Base-by-base conservation (phyloP, 2,113 vertebrate genomes). In the Ranitomeya variabilis region DNA sequence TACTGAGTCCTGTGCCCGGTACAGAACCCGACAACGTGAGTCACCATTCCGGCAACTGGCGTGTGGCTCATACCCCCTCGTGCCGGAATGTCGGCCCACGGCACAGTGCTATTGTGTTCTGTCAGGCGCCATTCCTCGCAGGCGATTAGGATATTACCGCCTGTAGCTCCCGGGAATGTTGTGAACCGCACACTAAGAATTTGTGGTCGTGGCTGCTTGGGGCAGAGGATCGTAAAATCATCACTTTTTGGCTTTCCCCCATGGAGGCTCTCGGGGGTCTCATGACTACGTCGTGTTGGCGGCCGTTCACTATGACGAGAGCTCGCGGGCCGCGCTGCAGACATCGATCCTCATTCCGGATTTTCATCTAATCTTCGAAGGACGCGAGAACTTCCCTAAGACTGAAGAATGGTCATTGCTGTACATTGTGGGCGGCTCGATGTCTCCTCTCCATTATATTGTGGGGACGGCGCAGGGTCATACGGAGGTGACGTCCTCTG, bases 11-110 rank as follows among this genome's bases (percentile, higher is more conserved):
- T 52, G 16, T 90, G 89, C 76, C 81, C 77, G 71, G 67, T 87
- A 71, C 71, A 87, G 87, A 78, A 84, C 67, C 77, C 80, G 0
- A 10, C 83, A 91, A 90, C 90, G 83, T 59, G 0, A 91, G 91
- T 91, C 91, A 87, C 12, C 89, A 91, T 91, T 76, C 87, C 89
- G 14, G 69, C 83, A 89, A 85, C 16, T 80, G 14, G 59, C 66
- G 8, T 7, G 66, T 87, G 89, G 91, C 84, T 74, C 73, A 86
- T 91, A 89, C n/a, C 7, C 3, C 67, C 64, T 89, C 69, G 15
- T 90, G 11, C 84, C 91, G 23, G 86, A 69, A 90, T 74, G 60
- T 21, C 45, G 5, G 21, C 76, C 80, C 51, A 77, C n/a, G n/a
- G 67, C 87, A 64, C 69, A 87, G 82, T 54, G 71, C 87, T 87